Conservation (phyloP, 2,888 invertebrate genomes). For the Drosophila setosimentum region DNA sequence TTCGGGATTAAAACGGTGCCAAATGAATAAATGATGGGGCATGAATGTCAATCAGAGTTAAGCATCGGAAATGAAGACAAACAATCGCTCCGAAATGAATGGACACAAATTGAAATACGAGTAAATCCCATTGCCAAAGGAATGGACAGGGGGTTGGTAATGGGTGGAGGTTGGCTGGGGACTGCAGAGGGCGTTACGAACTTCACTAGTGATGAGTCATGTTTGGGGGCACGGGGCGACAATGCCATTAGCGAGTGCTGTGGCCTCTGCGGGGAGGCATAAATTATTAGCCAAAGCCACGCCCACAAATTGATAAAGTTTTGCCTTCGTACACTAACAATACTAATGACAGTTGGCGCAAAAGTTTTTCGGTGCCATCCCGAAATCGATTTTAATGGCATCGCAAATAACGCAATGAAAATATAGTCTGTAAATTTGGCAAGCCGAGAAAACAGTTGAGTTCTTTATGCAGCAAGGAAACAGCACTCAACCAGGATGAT, state of each 20-base stretch:
- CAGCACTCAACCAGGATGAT: constrained; percentile 2
- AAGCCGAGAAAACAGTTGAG: constrained; percentile 52
- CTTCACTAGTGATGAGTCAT: constrained; percentile 62
- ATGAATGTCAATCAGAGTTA: constrained; percentile 80
- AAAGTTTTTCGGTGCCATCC: constrained; percentile 57
- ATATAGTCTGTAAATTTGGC: constrained; percentile 67
- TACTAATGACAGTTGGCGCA: constrained; percentile 78
- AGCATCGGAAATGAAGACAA: constrained; percentile 78
- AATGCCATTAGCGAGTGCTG: constrained; percentile 44
- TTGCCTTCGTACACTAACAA: constrained; percentile 58
- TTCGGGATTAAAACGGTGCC: constrained; percentile 59
- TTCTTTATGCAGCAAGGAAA: constrained; percentile 57
- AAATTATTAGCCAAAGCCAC: constrained; percentile 72
- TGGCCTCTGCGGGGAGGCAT: constrained; percentile 46
- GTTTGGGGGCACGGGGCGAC: constrained; percentile 23
- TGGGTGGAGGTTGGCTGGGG: not conserved
- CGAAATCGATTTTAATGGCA: constrained; percentile 79
- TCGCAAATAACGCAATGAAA: constrained; percentile 74
- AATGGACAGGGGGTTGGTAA: not conserved
- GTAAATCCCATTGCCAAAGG: constrained; percentile 28
- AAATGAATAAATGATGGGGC: constrained; percentile 78
- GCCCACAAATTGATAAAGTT: constrained; percentile 81
- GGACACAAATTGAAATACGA: constrained; percentile 49
- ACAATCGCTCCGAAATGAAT: constrained; percentile 63
- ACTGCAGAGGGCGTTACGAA: constrained; percentile 23